Conservation (phyloP, 2,797 vertebrate genomes). For the Neosalanx taihuensis region DNA sequence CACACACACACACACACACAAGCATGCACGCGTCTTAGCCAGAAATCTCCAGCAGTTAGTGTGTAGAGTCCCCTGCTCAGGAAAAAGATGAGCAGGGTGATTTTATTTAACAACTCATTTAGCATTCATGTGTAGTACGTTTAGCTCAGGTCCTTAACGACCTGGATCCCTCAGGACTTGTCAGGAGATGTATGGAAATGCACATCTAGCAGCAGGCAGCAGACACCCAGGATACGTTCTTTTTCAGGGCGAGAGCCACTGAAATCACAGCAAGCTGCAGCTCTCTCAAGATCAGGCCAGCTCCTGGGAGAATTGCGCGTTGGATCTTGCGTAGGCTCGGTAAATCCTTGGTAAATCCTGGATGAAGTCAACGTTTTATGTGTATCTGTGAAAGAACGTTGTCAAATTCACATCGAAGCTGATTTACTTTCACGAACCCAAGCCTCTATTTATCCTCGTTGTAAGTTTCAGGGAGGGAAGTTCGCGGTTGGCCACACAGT, state of each 20-base stretch:
- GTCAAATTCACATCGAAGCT: neutral
- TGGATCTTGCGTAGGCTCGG: neutral
- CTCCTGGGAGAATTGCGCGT: conserved; percentile 14
- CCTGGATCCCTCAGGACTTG: conserved; percentile 57
- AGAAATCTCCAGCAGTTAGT: conserved; percentile 41
- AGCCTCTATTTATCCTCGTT: neutral
- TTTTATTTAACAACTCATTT: conserved; percentile 73
- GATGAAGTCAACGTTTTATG: neutral
- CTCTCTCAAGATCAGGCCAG: conserved; percentile 33
- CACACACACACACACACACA: conserved; percentile 26
- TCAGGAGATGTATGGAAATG: conserved; percentile 68
- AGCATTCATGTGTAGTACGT: conserved; percentile 65
- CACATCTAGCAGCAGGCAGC: conserved; percentile 57
- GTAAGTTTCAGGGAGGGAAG: too few species aligned
- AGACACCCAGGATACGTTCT: conserved; percentile 30
- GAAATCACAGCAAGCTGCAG: conserved; percentile 26
- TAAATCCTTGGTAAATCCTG: neutral
- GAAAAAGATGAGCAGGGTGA: conserved; percentile 62
- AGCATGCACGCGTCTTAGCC: conserved; percentile 33
- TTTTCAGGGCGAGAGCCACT: conserved; percentile 30
- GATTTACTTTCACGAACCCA: neutral
- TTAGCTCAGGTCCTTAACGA: conserved; percentile 61
- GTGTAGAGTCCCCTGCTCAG: conserved; percentile 37
- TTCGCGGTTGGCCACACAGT: too few species aligned
- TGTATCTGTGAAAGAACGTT: neutral